A percentile compares a stretch with the other conserved stretches of the same genome.
These are phyloP conservation scores for Nannoperca obscura DNA, from an alignment of 2,797 vertebrate species.

Conservation along the genomic window DNA sequence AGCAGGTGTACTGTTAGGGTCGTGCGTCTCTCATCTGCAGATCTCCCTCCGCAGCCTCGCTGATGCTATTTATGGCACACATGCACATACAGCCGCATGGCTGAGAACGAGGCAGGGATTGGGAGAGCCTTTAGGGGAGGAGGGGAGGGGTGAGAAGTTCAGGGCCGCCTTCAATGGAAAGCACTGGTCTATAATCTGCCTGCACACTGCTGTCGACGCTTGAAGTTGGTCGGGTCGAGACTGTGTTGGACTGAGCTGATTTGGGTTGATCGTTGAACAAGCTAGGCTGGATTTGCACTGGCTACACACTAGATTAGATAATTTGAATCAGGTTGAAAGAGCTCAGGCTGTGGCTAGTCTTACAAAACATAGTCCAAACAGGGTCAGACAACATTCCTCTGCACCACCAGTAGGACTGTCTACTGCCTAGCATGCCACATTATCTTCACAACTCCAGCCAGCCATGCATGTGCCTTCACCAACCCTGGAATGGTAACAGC, in stretches of 20 bases:
- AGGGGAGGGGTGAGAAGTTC: conserved; percentile 41
- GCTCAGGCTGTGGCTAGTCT: conserved; percentile 37
- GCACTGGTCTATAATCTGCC: conserved; percentile 51
- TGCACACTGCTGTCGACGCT: conserved; percentile 29
- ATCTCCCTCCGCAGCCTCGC: conserved; percentile 70
- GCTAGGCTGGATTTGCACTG: conserved; percentile 36
- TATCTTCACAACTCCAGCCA: conserved; percentile 80
- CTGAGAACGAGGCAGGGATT: conserved; percentile 57
- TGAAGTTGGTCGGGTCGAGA: conserved; percentile 7
- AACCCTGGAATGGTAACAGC: conserved; percentile 71
- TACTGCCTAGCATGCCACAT: conserved; percentile 70
- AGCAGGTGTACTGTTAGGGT: conserved; percentile 69
- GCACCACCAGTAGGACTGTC: conserved; percentile 71
- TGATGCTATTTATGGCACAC: conserved; percentile 74
- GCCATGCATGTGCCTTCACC: conserved; percentile 73
- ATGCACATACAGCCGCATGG: conserved; percentile 65
- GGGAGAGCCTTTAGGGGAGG: conserved; percentile 57
- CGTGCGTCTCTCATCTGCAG: conserved; percentile 64
- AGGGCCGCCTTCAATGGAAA: conserved; percentile 55
- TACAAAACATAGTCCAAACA: conserved; percentile 40
- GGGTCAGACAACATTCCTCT: conserved; percentile 77
- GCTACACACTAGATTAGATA: conserved; percentile 25
- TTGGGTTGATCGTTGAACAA: conserved; percentile 21
- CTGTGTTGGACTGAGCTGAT: conserved; percentile 20
- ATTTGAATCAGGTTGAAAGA: conserved; percentile 39